Conservation (phyloP, 30 jellyfish, hydroid and myxozoan species). For the Chironex yamaguchii region DNA sequence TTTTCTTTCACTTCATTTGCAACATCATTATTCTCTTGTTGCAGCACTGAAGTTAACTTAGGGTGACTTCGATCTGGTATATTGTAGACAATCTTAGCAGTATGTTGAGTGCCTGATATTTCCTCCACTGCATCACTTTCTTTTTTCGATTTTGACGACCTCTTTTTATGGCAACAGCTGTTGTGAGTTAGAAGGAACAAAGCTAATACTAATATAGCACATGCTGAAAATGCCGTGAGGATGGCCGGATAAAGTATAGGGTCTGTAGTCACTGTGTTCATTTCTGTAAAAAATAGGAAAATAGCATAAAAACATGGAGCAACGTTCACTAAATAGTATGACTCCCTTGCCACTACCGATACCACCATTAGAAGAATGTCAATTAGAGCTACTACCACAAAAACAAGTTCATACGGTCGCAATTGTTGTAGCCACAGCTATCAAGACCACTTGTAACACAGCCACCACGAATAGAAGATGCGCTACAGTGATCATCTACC, state of each 20-base stretch:
- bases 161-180: neutral
- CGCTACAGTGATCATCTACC: too few species aligned
- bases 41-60: slow-evolving; percentile 71
- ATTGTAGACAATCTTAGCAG: slow-evolving; percentile 62
- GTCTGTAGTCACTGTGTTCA: neutral
- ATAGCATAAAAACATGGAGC: too few species aligned
- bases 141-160: neutral
- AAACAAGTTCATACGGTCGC: too few species aligned
- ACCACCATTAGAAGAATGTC: too few species aligned
- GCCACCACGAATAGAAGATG: too few species aligned
- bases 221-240: neutral
- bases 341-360: too few species aligned
- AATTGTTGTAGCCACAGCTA: too few species aligned
- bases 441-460: too few species aligned
- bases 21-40: slow-evolving; percentile 89
- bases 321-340: too few species aligned
- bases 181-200: neutral
- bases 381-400: too few species aligned
- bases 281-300: too few species aligned
- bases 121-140: neutral
- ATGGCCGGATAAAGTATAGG: neutral
- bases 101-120: neutral
- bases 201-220: neutral
- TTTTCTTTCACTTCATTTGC: slow-evolving; percentile 88
- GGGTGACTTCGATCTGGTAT: slow-evolving; percentile 79